Base-by-base conservation (phyloP, 1,140 invertebrate genomes). In the Apis dorsata region DNA sequence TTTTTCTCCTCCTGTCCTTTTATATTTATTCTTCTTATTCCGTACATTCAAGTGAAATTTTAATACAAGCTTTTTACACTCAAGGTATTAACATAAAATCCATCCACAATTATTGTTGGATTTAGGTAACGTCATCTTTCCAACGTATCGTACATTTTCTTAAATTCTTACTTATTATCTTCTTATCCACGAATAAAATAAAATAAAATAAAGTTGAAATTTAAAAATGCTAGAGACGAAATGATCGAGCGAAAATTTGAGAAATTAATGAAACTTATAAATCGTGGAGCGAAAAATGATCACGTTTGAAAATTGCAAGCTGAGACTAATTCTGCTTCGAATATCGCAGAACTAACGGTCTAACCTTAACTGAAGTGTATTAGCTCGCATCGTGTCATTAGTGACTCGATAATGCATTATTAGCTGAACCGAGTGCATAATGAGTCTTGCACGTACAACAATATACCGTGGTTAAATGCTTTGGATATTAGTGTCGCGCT, bases 371-470 rank as follows among this genome's bases (percentile, higher is more conserved):
- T 19, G 44, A 49, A 34, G n/a, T 65, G 74, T 28, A 63, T 76
- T 76, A 76, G 74, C 63, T 76, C 51, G 21, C 60, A 24, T 76
- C 17, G 74, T 76, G 49, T 65, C 21, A 76, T 76, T 76, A 76
- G 60, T 8, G 59, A 51, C 59, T 63, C 44, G 21, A 44, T 75
- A 75, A 75, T 75, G 73, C n/a, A 63, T 75, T 75, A 76, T 76
- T 65, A 76, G n/a, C 74, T 9, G 74, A 34, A 10, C 60, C 74
- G 17, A 53, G 49, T 76, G 24, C 60, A 53, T 76, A 65, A 76
- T 76, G 49, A 24, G 19, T 24, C 60, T 51, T 34, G 49, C n/a
- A 9, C 49, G 5, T 19, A 28, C n/a, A 53, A 49, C n/a, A 76
- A 62, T 75, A 44, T 21, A n/a, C 17, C 62, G 2, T n/a, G 15